A percentile compares a stretch with the other conserved stretches of the same genome.
These are phyloP conservation scores for Albula goreensis DNA, from an alignment of 2,113 vertebrate species.

Conservation along the genomic window DNA sequence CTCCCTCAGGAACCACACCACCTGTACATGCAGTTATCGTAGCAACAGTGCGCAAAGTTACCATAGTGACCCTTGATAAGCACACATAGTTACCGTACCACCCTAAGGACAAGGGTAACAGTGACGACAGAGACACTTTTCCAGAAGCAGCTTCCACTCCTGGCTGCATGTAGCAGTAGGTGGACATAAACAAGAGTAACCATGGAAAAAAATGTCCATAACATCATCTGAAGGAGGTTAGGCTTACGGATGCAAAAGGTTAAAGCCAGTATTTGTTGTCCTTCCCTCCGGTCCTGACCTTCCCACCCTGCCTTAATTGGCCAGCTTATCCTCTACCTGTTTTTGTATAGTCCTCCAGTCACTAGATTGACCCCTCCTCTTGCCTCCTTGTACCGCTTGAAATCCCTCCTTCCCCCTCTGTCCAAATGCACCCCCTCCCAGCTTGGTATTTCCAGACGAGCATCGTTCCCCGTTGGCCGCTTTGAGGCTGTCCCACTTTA, in stretches of 20 bases:
- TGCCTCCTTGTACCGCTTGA: background rate
- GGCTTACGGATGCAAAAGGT: slow-evolving; percentile 33
- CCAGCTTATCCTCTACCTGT: background rate
- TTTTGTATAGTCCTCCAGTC: background rate
- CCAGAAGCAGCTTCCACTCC: background rate
- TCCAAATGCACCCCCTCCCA: background rate
- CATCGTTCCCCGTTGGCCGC: background rate
- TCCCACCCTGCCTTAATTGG: background rate
- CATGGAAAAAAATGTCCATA: no score
- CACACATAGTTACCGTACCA: background rate
- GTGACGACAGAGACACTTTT: background rate
- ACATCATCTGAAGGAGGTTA: background rate
- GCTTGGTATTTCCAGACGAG: background rate
- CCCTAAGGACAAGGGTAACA: background rate
- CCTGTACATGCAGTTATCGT: background rate
- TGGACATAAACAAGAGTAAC: background rate
- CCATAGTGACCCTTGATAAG: no score
- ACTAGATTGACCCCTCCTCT: background rate
- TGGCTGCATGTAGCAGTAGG: background rate
- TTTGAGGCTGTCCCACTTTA: background rate
- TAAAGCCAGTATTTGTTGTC: slow-evolving; percentile 33
- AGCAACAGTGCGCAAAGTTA: no score
- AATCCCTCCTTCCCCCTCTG: background rate
- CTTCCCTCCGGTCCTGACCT: background rate
- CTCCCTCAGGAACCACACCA: background rate